These are phyloP conservation scores for Bursaphelenchus mucronatus DNA, from an alignment of 1,140 invertebrate species.

Conservation along the genomic window DNA sequence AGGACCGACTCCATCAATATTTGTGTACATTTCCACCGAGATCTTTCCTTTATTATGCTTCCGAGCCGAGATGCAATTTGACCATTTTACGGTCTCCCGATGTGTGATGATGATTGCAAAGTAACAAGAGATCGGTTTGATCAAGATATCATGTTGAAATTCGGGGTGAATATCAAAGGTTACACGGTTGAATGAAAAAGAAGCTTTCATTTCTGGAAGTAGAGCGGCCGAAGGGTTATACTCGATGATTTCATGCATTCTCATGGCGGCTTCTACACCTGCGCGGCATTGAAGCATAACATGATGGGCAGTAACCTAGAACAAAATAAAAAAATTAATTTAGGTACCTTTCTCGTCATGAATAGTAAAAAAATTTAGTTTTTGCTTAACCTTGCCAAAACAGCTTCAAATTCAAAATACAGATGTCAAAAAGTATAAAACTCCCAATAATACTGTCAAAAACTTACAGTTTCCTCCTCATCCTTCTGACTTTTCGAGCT, in stretches of 20 bases:
- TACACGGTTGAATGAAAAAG: constrained; percentile 8
- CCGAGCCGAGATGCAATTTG: background rate
- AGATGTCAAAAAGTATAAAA: too few species aligned
- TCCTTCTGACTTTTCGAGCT: background rate
- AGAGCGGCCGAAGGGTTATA: background rate
- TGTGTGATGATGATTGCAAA: constrained; percentile 13
- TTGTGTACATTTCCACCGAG: constrained; percentile 9
- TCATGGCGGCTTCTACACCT: constrained; percentile 6
- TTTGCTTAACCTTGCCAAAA: too few species aligned
- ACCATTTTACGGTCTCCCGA: constrained; percentile 1
- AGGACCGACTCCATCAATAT: constrained; percentile 3
- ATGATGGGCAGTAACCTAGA: constrained; percentile 14
- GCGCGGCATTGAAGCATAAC: constrained; percentile 4
- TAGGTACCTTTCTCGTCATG: background rate
- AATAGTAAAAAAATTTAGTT: too few species aligned
- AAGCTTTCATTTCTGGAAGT: constrained; percentile 3
- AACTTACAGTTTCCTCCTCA: constrained; percentile 12
- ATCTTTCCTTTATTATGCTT: constrained; percentile 8
- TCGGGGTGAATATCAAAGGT: constrained; percentile 15
- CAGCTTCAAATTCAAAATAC: too few species aligned
- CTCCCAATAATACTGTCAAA: too few species aligned
- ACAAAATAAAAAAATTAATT: background rate
- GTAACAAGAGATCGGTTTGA: constrained; percentile 15
- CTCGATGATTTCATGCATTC: constrained; percentile 15
- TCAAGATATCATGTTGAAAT: constrained; percentile 1